These are phyloP conservation scores for Sylvilagus bachmani DNA, from an alignment of 2,113 vertebrate genomes.

Conservation along the genomic window DNA sequence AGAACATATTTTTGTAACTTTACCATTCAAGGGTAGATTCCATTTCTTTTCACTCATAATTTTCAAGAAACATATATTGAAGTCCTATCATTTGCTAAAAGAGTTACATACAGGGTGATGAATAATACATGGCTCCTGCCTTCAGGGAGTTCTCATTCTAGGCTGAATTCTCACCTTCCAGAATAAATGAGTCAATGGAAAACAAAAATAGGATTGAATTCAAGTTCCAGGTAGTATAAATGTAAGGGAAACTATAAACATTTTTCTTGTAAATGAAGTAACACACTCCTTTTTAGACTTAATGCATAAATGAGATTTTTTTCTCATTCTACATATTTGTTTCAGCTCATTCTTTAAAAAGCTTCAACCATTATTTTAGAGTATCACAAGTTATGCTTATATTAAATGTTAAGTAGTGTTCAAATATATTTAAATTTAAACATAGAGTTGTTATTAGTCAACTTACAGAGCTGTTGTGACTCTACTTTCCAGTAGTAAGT, in stretches of 20 bases:
- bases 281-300: slow-evolving; percentile 23
- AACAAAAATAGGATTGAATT: slow-evolving; percentile 19
- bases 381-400: background rate
- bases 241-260: background rate
- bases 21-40: slow-evolving; percentile 50
- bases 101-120: background rate
- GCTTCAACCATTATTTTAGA: slow-evolving; percentile 14
- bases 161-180: background rate
- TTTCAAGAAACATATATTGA: background rate
- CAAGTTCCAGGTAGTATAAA: background rate
- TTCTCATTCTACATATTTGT: background rate
- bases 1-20: slow-evolving; percentile 38
- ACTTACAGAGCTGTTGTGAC: background rate
- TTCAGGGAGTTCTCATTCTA: slow-evolving; percentile 42
- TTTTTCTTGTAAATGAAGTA: background rate
- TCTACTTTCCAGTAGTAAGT: background rate
- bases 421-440: slow-evolving; percentile 17
- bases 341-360: slow-evolving; percentile 44
- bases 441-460: background rate
- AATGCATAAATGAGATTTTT: background rate
- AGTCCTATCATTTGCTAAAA: background rate
- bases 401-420: slow-evolving; percentile 33
- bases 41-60: background rate
- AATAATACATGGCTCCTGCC: background rate
- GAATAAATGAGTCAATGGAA: background rate